phyloP scores from a whole-genome alignment of 1,140 invertebrate genomes.

The Drosophila miranda region DNA sequence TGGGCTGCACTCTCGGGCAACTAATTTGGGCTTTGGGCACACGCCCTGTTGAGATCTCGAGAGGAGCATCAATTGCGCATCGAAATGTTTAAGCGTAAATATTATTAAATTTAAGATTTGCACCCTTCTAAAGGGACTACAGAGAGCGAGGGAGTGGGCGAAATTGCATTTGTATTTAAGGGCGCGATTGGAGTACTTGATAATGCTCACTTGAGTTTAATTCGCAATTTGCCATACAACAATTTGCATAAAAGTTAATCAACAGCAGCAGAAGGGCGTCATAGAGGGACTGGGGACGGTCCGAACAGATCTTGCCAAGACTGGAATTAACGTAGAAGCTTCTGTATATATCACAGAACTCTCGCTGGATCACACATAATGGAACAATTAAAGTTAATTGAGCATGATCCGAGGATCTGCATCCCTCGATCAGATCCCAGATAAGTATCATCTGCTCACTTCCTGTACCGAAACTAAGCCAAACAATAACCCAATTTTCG shows the following conservation, averaged over 20 bases:
- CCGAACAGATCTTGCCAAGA: not conserved
- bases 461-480: constrained; percentile 38
- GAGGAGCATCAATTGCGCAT: constrained; percentile 75
- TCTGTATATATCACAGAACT: not conserved
- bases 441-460: constrained; percentile 28
- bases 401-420: constrained; percentile 37
- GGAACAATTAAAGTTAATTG: constrained; percentile 71
- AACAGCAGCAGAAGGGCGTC: not conserved
- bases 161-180: constrained; percentile 50
- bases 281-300: not conserved
- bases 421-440: constrained; percentile 43
- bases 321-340: no score
- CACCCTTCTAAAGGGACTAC: constrained; percentile 35
- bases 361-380: constrained; percentile 43
- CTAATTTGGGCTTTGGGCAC: constrained; percentile 30
- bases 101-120: constrained; percentile 45
- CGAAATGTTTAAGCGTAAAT: constrained; percentile 68
- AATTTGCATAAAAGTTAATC: constrained; percentile 69
- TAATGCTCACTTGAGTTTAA: constrained; percentile 52
- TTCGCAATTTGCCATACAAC: constrained; percentile 67
- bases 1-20: not conserved
- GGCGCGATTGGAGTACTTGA: constrained; percentile 70
- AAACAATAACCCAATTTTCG: constrained; percentile 30
- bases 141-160: constrained; percentile 1
- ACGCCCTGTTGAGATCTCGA: constrained; percentile 63